Percentiles rank a stretch among this genome's conserved stretches.
These are phyloP conservation scores for Tenebrio molitor DNA, from an alignment of 1,140 invertebrate genomes.

Conservation along the genomic window DNA sequence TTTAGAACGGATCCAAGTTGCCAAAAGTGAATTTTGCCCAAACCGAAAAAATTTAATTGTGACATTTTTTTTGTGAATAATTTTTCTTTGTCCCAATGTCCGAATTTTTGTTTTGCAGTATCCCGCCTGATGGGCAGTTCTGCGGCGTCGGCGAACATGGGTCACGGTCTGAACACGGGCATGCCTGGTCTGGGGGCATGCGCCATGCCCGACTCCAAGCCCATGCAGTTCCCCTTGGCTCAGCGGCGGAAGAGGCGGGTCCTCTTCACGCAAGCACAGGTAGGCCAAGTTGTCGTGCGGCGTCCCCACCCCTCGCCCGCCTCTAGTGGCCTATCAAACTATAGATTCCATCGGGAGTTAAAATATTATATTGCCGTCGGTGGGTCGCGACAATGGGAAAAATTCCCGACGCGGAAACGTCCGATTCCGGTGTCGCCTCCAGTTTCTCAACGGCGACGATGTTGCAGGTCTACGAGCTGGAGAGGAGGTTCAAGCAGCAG, in stretches of 20 bases:
- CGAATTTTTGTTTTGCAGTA: constrained; percentile 76
- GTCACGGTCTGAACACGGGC: constrained; percentile 88
- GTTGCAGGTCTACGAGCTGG: constrained; percentile 94
- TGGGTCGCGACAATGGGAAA: constrained; percentile 5
- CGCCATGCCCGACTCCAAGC: constrained; percentile 84
- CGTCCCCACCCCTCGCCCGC: constrained; percentile 39
- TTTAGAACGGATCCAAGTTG: too few relatives aligned
- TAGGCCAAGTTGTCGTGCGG: constrained; percentile 60
- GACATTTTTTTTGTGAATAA: too few relatives aligned
- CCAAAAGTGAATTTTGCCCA: too few relatives aligned
- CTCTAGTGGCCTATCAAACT: constrained; percentile 8
- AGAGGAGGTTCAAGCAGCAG: constrained; percentile 95
- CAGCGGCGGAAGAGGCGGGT: constrained; percentile 95
- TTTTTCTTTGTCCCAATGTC: too few relatives aligned
- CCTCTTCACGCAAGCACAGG: constrained; percentile 98
- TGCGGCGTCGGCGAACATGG: constrained; percentile 81
- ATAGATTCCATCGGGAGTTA: constrained; percentile 19
- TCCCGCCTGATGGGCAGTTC: constrained; percentile 89
- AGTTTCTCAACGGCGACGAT: constrained; percentile 29
- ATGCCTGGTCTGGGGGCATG: constrained; percentile 83
- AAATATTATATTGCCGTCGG: constrained; percentile 31
- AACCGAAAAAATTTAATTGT: too few relatives aligned
- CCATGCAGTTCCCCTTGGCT: constrained; percentile 92
- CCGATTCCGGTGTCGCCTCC: too few relatives aligned
- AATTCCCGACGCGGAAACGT: background rate